Base-by-base conservation (phyloP, 1,140 invertebrate genomes). In the Saccostrea echinata region DNA sequence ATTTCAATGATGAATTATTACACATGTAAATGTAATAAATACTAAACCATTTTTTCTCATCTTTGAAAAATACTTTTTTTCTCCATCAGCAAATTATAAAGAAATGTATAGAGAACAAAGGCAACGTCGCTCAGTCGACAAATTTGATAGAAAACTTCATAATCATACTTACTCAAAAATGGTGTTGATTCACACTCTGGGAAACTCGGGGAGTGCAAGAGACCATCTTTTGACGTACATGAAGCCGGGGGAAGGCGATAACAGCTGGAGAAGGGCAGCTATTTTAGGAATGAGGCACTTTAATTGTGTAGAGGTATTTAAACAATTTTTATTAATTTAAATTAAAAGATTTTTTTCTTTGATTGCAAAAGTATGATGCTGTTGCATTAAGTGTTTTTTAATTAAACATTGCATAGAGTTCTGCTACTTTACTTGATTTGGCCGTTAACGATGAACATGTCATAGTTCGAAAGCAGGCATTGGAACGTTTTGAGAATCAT, bases 101-200 rank as follows among this genome's bases (percentile, higher is more conserved):
- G 68, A 76, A 76, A 16, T 76, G 11, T 16, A 33, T 11, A 33
- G 16, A 27, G 43, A 83, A 24, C 11, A 1, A 51, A 83, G 81
- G 52, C 21, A 18, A 52, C 35, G 81, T 24, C 51, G 83, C 8
- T 55, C 83, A 61, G 83, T 84, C 30, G 83, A 84, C 21, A 53
- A 30, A 30, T 84, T 84, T 84, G 83, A 84, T 33, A 21, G 55
- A 30, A n/a, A 35, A 9, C 52, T 57, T 9, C 27, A 85, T 30
- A 35, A 85, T 21, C 27, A 85, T 51, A 64, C 61, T 43, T 27
- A 51, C 16, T 68, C 64, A 13, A 85, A 85, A 24, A 43, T 85
- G 64, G 84, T 85, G 16, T 71, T 85, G 35, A 68, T 85, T 21
- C 84, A 85, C 68, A 61, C 84, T 11, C 13, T 85, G 30, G 84